These are phyloP conservation scores for Chalcis sispes DNA, from an alignment of 2,888 invertebrate species.

Conservation along the genomic window DNA sequence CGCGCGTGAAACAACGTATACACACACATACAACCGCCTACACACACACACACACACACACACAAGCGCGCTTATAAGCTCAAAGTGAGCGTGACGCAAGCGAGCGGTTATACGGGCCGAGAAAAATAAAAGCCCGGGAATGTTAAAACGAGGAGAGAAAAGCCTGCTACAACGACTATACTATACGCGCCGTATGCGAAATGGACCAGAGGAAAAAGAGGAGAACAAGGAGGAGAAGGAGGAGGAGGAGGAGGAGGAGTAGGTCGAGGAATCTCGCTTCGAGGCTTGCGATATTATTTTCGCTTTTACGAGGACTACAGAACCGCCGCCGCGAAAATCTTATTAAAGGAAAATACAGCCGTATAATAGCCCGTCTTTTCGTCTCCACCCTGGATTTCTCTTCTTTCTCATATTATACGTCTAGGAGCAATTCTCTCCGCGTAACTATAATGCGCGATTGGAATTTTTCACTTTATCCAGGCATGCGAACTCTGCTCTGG, in stretches of 20 bases:
- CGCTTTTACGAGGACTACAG: slow-evolving; percentile 30
- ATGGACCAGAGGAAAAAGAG: neutral
- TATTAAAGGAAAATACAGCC: slow-evolving; percentile 27
- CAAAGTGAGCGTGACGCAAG: neutral
- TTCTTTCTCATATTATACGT: neutral
- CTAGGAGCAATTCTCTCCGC: neutral
- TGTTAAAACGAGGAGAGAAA: slow-evolving; percentile 4
- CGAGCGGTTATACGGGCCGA: neutral
- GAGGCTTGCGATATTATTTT: slow-evolving; percentile 31
- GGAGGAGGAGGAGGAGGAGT: neutral
- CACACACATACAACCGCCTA: neutral
- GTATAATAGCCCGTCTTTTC: slow-evolving; percentile 11
- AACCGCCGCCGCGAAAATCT: slow-evolving; percentile 16
- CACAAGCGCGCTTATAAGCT: neutral
- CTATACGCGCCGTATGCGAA: too few species aligned
- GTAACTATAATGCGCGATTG: neutral
- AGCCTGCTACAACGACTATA: too few species aligned
- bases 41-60: neutral
- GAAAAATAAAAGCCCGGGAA: slow-evolving; percentile 17
- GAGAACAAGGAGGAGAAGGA: neutral
- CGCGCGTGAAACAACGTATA: neutral
- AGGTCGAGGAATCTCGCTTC: neutral
- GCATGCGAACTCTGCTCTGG: too few species aligned
- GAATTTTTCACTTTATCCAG: slow-evolving; percentile 11
- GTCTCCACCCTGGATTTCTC: neutral